These are phyloP conservation scores for Eulemur macaco DNA, from an alignment of 2,113 vertebrate genomes.

Conservation along the genomic window DNA sequence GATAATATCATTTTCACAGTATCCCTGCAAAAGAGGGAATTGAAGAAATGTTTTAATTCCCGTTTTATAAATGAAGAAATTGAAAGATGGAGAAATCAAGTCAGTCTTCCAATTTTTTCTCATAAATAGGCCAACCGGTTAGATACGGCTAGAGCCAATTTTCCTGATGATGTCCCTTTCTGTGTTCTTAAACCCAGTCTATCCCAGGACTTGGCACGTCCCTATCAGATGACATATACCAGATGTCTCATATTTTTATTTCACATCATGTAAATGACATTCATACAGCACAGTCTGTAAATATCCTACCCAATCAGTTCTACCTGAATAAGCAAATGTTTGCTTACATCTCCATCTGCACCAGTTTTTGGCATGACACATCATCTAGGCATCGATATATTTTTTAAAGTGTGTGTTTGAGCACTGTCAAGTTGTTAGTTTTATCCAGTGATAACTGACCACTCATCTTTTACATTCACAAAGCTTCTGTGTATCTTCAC, in stretches of 20 bases:
- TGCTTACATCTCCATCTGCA: slow-evolving; percentile 42
- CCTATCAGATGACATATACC: not conserved
- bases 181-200: not conserved
- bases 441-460: slow-evolving; percentile 62
- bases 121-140: not conserved
- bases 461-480: slow-evolving; percentile 55
- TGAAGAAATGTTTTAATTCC: slow-evolving; percentile 14
- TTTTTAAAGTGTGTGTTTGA: slow-evolving; percentile 58
- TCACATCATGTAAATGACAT: slow-evolving; percentile 42
- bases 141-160: not conserved
- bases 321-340: slow-evolving; percentile 48
- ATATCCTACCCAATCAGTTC: slow-evolving; percentile 51
- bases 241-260: slow-evolving; percentile 49
- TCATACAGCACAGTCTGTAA: slow-evolving; percentile 47
- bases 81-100: not conserved
- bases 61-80: slow-evolving; percentile 38
- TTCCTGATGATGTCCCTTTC: not conserved
- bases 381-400: not conserved
- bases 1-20: slow-evolving; percentile 29
- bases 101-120: not conserved
- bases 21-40: not conserved
- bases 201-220: not conserved
- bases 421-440: slow-evolving; percentile 58
- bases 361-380: slow-evolving; percentile 52
- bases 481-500: slow-evolving; percentile 51